phyloP scores from a whole-genome alignment of 2,797 vertebrate genomes.

The Anniella stebbinsi region DNA sequence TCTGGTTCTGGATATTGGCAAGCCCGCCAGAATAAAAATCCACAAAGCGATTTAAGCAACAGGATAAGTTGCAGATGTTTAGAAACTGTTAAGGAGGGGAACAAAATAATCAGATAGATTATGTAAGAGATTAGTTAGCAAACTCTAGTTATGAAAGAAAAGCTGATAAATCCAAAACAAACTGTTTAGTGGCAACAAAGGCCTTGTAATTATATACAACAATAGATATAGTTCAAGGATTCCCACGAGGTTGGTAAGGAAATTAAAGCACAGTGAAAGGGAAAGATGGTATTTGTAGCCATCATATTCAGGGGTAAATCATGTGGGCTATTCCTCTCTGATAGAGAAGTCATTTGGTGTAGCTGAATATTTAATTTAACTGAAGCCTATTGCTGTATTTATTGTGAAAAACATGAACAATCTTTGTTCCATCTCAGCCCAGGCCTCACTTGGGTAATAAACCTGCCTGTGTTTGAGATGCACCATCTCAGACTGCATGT shows the following conservation, averaged over 20 bases:
- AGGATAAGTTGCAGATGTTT: slow-evolving; percentile 31
- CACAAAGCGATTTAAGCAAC: too few species aligned
- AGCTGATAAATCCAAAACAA: neutral
- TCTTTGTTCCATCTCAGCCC: neutral
- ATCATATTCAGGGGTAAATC: neutral
- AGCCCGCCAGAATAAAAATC: too few species aligned
- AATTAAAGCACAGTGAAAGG: slow-evolving; percentile 14
- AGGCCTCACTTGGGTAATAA: neutral
- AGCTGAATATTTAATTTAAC: neutral
- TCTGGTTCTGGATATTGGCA: too few species aligned
- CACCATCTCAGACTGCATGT: neutral
- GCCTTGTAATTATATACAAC: neutral
- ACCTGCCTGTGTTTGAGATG: neutral
- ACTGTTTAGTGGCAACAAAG: neutral
- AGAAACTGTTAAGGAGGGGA: neutral
- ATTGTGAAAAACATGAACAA: neutral
- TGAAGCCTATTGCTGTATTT: neutral
- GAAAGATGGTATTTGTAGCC: neutral
- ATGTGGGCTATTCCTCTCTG: neutral
- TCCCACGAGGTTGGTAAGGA: neutral
- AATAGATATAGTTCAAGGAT: neutral
- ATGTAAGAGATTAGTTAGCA: slow-evolving; percentile 21
- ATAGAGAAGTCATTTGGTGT: neutral
- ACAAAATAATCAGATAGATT: neutral
- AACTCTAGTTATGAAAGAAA: slow-evolving; percentile 10